Evolutionary conservation across 2,113 vertebrate genomes (phyloP).

Genomic region (Chaetura pelagica): DNA sequence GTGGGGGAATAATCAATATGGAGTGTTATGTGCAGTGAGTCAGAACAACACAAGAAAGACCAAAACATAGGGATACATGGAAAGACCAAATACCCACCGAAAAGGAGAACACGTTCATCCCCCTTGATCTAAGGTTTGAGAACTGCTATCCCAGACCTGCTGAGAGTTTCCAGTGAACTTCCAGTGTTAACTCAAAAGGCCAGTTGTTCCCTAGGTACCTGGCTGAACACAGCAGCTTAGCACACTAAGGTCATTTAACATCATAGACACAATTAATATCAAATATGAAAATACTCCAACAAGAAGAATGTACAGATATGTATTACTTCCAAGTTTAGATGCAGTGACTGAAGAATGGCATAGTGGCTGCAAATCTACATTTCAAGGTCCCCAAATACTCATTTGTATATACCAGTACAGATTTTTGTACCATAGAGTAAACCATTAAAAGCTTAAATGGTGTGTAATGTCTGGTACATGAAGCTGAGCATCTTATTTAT

Average conservation of each 20-base stretch:
- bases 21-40: not conserved
- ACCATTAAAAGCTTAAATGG: not conserved
- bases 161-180: not conserved
- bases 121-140: not conserved
- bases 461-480: not conserved
- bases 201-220: not conserved
- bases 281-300: rapidly evolving
- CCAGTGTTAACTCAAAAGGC: not conserved
- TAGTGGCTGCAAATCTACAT: not conserved
- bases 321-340: not conserved
- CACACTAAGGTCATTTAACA: not conserved
- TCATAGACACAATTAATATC: not conserved
- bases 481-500: not conserved
- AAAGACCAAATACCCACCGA: not conserved
- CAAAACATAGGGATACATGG: not conserved
- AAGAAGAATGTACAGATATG: not conserved
- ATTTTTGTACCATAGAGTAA: not conserved
- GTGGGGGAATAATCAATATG: not conserved
- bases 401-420: not conserved
- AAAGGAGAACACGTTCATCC: not conserved
- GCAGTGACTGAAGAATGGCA: not conserved
- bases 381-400: not conserved
- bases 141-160: not conserved
- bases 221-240: not conserved
- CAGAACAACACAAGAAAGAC: not conserved